phyloP scores from a whole-genome alignment of 2,113 vertebrate genomes.

The Etia nguti region DNA sequence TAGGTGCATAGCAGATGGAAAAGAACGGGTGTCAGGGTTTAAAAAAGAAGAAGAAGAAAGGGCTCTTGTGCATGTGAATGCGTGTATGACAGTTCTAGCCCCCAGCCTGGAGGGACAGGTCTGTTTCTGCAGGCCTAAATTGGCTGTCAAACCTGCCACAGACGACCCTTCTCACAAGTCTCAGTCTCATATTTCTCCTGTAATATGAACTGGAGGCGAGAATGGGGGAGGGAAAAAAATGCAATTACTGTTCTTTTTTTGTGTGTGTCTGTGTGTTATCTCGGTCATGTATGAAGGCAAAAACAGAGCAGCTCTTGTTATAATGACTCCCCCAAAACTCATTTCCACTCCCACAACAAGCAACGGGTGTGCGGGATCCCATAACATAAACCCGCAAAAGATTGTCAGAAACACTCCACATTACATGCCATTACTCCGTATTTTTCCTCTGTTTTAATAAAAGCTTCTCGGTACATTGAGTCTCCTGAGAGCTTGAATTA shows the following conservation, averaged over 20 bases:
- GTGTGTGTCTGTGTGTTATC: conserved; percentile 24
- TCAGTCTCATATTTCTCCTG: conserved; percentile 44
- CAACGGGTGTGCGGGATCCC: conserved; percentile 3
- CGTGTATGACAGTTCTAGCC: conserved; percentile 30
- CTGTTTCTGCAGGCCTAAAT: conserved; percentile 51
- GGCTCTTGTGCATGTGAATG: conserved; percentile 4
- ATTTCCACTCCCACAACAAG: conserved; percentile 32
- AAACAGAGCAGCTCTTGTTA: conserved; percentile 52
- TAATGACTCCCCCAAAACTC: conserved; percentile 27
- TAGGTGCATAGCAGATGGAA: neutral
- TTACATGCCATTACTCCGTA: neutral
- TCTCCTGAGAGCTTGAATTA: neutral
- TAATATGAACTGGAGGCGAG: conserved; percentile 29
- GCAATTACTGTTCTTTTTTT: conserved; percentile 48
- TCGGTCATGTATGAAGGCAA: conserved; percentile 50
- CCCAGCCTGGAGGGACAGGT: conserved; percentile 23
- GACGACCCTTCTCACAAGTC: conserved; percentile 27
- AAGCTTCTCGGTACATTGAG: neutral
- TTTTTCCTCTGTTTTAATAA: conserved; percentile 21
- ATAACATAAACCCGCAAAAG: conserved; percentile 9
- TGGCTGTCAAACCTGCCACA: conserved; percentile 54
- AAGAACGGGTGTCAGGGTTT: neutral
- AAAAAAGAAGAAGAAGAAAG: neutral
- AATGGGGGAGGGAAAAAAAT: neutral
- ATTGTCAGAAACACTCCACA: conserved; percentile 5